These are phyloP conservation scores for Andrena camellia DNA, from an alignment of 2,888 invertebrate genomes.

Conservation along the genomic window DNA sequence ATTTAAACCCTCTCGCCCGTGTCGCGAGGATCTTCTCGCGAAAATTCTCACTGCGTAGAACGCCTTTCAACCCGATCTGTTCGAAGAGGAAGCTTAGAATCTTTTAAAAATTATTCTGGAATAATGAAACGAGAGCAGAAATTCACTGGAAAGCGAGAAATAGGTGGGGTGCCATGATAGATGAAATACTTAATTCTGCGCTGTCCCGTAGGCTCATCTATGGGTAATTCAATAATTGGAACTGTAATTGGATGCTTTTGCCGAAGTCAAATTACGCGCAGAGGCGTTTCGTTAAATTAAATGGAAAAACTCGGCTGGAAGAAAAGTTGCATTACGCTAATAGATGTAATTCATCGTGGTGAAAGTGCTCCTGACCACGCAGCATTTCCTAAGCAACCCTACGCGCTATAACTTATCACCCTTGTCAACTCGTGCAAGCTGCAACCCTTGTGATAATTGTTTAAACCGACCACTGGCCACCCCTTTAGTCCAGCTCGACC, in stretches of 20 bases:
- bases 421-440: conserved; percentile 79
- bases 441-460: conserved; percentile 84
- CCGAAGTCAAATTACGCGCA: not conserved
- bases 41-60: too few relatives aligned
- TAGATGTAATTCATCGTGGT: conserved; percentile 60
- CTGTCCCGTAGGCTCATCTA: not conserved
- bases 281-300: conserved; percentile 32
- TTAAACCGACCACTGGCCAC: conserved; percentile 83
- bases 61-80: too few relatives aligned
- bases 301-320: conserved; percentile 25
- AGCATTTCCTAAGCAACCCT: conserved; percentile 78
- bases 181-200: not conserved
- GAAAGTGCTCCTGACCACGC: conserved; percentile 59
- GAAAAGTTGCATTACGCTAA: conserved; percentile 51
- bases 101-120: not conserved
- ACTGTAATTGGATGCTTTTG: conserved; percentile 29
- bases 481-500: conserved; percentile 79
- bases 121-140: not conserved
- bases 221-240: conserved; percentile 22
- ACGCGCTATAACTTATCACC: conserved; percentile 83
- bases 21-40: too few relatives aligned
- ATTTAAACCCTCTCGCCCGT: conserved; percentile 1
- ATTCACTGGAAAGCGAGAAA: not conserved
- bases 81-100: too few relatives aligned
- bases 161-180: conserved; percentile 14